Evolutionary conservation across 2,888 invertebrate genomes (phyloP).

Genomic region (Spatulosminthurus flaviceps): DNA sequence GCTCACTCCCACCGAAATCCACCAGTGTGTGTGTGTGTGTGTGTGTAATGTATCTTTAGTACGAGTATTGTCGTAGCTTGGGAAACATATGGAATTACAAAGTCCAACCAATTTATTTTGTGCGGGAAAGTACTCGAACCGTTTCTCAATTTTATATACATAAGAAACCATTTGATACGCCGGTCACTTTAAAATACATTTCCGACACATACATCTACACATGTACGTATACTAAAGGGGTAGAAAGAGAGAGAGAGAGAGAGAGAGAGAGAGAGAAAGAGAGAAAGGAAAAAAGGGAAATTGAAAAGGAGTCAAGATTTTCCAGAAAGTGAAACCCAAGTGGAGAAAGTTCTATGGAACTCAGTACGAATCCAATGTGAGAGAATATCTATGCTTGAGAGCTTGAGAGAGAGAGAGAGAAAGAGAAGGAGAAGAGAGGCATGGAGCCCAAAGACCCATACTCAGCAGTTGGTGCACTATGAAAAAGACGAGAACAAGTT

Average conservation of each 20-base stretch:
- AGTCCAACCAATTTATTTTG: no score
- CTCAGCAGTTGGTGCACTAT: constrained; percentile 4
- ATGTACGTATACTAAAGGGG: background rate
- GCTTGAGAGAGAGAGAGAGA: no score
- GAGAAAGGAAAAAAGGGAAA: constrained; percentile 20
- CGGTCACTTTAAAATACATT: constrained; percentile 29
- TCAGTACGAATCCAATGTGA: no score
- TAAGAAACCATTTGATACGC: constrained; percentile 25
- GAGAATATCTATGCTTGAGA: background rate
- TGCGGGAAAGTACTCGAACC: no score
- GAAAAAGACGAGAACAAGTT: constrained; percentile 34
- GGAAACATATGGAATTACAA: no score
- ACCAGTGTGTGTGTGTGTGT: no score
- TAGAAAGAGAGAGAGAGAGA: background rate
- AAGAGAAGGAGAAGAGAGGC: background rate
- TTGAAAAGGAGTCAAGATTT: constrained; percentile 30
- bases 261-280: background rate
- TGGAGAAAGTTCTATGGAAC: background rate
- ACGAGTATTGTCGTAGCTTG: background rate
- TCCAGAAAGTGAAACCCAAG: constrained; percentile 24
- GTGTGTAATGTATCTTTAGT: no score
- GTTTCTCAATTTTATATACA: background rate
- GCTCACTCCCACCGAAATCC: no score
- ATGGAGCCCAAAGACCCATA: background rate
- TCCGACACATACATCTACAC: background rate